Evolutionary conservation across 2,888 invertebrate species (phyloP).

Genomic region (Stomorhina lunata): DNA sequence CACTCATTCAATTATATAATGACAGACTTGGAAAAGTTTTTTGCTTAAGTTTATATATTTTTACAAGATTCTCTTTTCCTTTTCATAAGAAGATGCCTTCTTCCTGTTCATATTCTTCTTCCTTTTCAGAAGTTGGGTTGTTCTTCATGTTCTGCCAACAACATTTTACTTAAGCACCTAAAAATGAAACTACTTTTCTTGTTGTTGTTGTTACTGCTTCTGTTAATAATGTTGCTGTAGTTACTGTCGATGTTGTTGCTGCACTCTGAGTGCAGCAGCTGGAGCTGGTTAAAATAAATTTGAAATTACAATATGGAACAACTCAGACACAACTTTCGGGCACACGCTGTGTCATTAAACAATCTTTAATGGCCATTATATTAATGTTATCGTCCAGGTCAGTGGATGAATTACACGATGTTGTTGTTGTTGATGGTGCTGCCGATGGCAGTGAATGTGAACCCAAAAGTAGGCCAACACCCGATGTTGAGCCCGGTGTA

Average conservation of each 20-base stretch:
- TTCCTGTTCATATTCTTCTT: background rate
- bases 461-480: slow-evolving; percentile 73
- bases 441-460: slow-evolving; percentile 66
- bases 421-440: slow-evolving; percentile 74
- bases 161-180: slow-evolving; percentile 46
- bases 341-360: slow-evolving; percentile 91
- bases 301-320: slow-evolving; percentile 52
- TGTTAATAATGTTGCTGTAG: background rate
- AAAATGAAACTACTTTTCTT: slow-evolving; percentile 26
- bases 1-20: slow-evolving; percentile 35
- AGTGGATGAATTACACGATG: slow-evolving; percentile 77
- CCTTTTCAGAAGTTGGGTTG: background rate
- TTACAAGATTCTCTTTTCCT: slow-evolving; percentile 1
- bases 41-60: background rate
- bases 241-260: background rate
- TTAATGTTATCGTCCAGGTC: slow-evolving; percentile 83
- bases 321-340: slow-evolving; percentile 93
- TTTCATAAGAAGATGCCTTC: background rate
- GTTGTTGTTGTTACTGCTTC: background rate
- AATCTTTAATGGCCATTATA: slow-evolving; percentile 92
- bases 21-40: slow-evolving; percentile 31
- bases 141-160: slow-evolving; percentile 27
- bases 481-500: slow-evolving; percentile 70
- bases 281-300: slow-evolving; percentile 36
- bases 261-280: slow-evolving; percentile 17